Percentiles rank a stretch among this genome's conserved stretches.
These are phyloP conservation scores for Parnassius apollo DNA, from an alignment of 2,888 invertebrate species.

Conservation along the genomic window DNA sequence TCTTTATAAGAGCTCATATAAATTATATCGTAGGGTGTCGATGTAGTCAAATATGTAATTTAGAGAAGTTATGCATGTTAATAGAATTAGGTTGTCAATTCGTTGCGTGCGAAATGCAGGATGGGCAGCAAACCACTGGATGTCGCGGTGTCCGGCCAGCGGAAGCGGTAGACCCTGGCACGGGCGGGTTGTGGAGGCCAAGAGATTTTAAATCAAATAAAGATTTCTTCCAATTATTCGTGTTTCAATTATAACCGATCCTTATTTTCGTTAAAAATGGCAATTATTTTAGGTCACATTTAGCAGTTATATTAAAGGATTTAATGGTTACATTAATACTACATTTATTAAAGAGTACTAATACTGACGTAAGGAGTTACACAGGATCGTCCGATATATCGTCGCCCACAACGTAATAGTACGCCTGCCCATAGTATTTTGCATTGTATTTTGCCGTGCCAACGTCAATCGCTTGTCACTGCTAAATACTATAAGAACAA, in stretches of 20 bases:
- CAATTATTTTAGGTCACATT: no score
- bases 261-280: no score
- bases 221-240: slow-evolving; percentile 32
- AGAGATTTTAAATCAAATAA: slow-evolving; percentile 45
- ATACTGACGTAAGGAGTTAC: no score
- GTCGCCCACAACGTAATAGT: no score
- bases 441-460: no score
- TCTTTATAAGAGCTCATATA: slow-evolving; percentile 16
- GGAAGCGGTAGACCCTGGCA: neutral
- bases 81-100: neutral
- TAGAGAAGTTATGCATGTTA: slow-evolving; percentile 3
- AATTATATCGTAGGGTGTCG: slow-evolving; percentile 5
- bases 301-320: no score
- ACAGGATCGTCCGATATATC: no score
- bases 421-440: no score
- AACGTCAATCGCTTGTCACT: no score
- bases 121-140: slow-evolving; percentile 22
- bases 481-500: no score
- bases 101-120: slow-evolving; percentile 1
- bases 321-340: no score
- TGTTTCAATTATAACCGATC: slow-evolving; percentile 31
- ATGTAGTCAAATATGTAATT: slow-evolving; percentile 10
- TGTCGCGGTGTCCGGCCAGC: slow-evolving; percentile 15
- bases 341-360: no score
- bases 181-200: slow-evolving; percentile 4